Conservation (phyloP, 1,140 invertebrate species). For the Heliothis subflexa region DNA sequence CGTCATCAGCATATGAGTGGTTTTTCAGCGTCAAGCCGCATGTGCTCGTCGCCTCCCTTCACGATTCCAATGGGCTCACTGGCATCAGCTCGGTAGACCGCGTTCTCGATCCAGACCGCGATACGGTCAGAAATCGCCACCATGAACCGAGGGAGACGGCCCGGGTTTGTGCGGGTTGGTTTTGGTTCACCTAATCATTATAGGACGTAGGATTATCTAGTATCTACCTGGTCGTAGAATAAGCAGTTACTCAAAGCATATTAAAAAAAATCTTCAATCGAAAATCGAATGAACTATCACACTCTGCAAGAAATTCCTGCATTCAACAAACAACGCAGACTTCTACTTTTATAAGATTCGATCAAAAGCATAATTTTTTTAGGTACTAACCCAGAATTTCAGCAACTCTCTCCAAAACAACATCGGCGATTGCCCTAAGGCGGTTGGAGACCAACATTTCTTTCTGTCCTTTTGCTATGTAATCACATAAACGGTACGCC, state of each 20-base stretch:
- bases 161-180: slow-evolving; percentile 75
- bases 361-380: too few species aligned
- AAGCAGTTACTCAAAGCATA: too few species aligned
- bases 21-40: slow-evolving; percentile 72
- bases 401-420: slow-evolving; percentile 79
- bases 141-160: slow-evolving; percentile 81
- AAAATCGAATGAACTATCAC: too few species aligned
- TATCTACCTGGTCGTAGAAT: background rate
- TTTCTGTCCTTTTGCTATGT: slow-evolving; percentile 78
- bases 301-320: too few species aligned
- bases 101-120: slow-evolving; percentile 82
- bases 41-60: slow-evolving; percentile 65
- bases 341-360: too few species aligned
- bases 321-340: too few species aligned
- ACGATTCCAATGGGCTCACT: slow-evolving; percentile 61
- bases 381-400: slow-evolving; percentile 81
- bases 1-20: slow-evolving; percentile 61
- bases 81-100: slow-evolving; percentile 78
- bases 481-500: slow-evolving; percentile 80
- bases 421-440: slow-evolving; percentile 79
- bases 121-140: slow-evolving; percentile 82
- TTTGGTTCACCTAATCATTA: slow-evolving; percentile 74
- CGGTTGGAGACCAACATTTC: slow-evolving; percentile 80
- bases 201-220: background rate
- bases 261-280: too few species aligned